Percentiles rank a stretch among this genome's conserved stretches.
Conservation (phyloP, 2,797 vertebrate genomes). For the Phalloptychus januarius region DNA sequence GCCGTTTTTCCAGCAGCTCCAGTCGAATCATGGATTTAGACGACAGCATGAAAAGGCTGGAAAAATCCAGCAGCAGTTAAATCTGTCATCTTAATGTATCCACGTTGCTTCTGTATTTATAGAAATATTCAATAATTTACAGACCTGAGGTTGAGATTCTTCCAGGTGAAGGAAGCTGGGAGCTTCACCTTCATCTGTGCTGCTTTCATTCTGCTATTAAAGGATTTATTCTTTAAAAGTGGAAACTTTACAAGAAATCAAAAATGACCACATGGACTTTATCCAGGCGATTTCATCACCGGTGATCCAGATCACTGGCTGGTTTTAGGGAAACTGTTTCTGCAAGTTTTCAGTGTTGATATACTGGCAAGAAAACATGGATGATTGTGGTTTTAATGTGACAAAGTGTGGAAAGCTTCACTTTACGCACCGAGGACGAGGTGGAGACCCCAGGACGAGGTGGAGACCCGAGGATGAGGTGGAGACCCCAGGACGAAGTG, state of each 20-base stretch:
- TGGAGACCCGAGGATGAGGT: neutral
- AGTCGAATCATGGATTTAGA: conserved; percentile 23
- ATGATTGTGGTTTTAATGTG: neutral
- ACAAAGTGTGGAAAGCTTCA: neutral
- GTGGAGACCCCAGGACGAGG: neutral
- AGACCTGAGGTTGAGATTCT: conserved; percentile 22
- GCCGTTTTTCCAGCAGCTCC: conserved; percentile 8
- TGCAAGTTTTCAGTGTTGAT: neutral
- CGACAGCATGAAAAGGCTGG: conserved; percentile 24
- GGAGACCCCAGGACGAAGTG: neutral
- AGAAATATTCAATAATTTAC: conserved; percentile 66
- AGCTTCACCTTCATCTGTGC: neutral
- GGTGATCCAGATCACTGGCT: neutral
- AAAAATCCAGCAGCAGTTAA: conserved; percentile 1
- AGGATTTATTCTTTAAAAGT: neutral
- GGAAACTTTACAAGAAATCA: neutral
- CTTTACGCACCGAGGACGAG: neutral
- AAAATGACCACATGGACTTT: neutral
- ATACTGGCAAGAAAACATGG: neutral
- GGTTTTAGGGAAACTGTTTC: neutral
- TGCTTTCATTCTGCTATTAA: neutral
- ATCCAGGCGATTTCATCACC: neutral
- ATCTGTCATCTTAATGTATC: conserved; percentile 45
- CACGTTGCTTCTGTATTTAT: conserved; percentile 61
- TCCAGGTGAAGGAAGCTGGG: conserved; percentile 5